These are phyloP conservation scores for Galbula dea DNA, from an alignment of 2,113 vertebrate species.

Conservation along the genomic window DNA sequence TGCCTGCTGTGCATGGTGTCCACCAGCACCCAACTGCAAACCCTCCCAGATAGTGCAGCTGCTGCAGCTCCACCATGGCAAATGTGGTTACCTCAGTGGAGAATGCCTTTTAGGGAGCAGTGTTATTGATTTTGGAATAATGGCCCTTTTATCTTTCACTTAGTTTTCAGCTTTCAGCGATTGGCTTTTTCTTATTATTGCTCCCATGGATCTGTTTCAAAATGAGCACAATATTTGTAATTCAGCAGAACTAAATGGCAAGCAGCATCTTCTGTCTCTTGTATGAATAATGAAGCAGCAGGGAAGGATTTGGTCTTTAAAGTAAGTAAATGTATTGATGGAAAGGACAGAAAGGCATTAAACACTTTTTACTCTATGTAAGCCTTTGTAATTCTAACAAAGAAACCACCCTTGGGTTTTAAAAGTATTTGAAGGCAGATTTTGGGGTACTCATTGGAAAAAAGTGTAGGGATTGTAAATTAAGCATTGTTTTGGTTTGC, in stretches of 20 bases:
- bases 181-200: slow-evolving; percentile 48
- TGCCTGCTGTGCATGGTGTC: fast-evolving
- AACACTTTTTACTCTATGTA: not conserved
- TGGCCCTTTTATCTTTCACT: slow-evolving; percentile 70
- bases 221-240: slow-evolving; percentile 22
- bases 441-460: not conserved
- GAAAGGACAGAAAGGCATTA: slow-evolving; percentile 25
- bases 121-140: slow-evolving; percentile 69
- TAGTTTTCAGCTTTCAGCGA: slow-evolving; percentile 59
- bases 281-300: slow-evolving; percentile 66
- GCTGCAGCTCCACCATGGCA: not conserved
- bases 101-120: slow-evolving; percentile 33
- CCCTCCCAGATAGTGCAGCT: not conserved
- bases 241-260: slow-evolving; percentile 60
- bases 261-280: not conserved
- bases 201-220: slow-evolving; percentile 64
- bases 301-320: slow-evolving; percentile 24
- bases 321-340: slow-evolving; percentile 18
- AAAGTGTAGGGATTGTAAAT: not conserved
- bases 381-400: not conserved
- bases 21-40: not conserved
- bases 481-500: not conserved
- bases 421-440: not conserved
- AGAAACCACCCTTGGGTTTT: not conserved
- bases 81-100: slow-evolving; percentile 56